Evolutionary conservation across 2,888 invertebrate species (phyloP).

Genomic region (Zeuzera pyrina): DNA sequence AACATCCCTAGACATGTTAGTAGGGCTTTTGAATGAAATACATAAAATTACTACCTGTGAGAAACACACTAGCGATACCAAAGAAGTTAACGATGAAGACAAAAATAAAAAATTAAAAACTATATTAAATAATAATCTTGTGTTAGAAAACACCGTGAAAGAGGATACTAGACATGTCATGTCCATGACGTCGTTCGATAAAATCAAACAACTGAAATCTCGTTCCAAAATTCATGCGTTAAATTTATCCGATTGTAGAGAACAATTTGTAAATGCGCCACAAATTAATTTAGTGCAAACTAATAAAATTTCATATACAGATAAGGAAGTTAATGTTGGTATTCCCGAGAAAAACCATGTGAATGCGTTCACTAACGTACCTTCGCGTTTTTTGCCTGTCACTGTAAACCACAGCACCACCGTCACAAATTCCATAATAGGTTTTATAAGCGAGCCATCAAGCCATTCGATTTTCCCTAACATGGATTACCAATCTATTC

Average conservation of each 20-base stretch:
- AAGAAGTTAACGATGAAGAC: too few relatives aligned
- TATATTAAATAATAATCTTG: slow-evolving; percentile 25
- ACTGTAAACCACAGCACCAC: slow-evolving; percentile 25
- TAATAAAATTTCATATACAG: slow-evolving; percentile 9
- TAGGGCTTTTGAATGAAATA: slow-evolving; percentile 55
- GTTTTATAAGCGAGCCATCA: slow-evolving; percentile 29
- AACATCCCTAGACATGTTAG: slow-evolving; percentile 51
- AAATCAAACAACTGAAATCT: slow-evolving; percentile 31
- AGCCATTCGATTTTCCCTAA: slow-evolving; percentile 28
- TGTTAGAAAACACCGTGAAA: slow-evolving; percentile 19
- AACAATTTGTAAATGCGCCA: too few relatives aligned
- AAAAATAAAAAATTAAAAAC: too few relatives aligned
- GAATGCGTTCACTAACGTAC: slow-evolving; percentile 33
- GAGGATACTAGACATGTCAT: slow-evolving; percentile 23
- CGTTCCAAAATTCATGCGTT: slow-evolving; percentile 31
- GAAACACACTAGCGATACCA: slow-evolving; percentile 22
- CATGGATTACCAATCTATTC: slow-evolving; percentile 22
- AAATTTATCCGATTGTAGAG: slow-evolving; percentile 29
- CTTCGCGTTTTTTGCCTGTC: slow-evolving; percentile 28
- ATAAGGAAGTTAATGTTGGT: slow-evolving; percentile 42
- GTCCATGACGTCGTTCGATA: slow-evolving; percentile 35
- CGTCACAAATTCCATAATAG: slow-evolving; percentile 27
- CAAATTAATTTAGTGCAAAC: slow-evolving; percentile 1
- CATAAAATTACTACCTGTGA: slow-evolving; percentile 50
- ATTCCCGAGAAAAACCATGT: slow-evolving; percentile 22